These are phyloP conservation scores for Stomorhina lunata DNA, from an alignment of 2,888 invertebrate species.

Conservation along the genomic window DNA sequence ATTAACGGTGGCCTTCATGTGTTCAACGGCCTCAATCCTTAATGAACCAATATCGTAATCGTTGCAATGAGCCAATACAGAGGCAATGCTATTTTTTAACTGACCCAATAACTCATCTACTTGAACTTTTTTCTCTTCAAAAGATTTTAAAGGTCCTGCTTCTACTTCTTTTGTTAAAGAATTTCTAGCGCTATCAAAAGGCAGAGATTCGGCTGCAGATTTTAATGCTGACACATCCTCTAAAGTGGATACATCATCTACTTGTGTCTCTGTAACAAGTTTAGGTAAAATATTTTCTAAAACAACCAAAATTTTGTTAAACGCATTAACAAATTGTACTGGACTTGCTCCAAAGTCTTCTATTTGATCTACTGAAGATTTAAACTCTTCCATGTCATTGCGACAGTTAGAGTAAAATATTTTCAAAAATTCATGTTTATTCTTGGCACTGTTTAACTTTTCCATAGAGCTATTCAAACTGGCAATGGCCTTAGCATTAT, in stretches of 20 bases:
- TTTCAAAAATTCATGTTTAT: conserved; percentile 36
- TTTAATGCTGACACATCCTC: conserved; percentile 83
- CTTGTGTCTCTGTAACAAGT: conserved; percentile 7
- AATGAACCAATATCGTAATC: conserved; percentile 72
- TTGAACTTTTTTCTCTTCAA: conserved; percentile 63
- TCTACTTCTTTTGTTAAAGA: background rate
- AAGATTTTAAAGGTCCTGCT: conserved; percentile 56
- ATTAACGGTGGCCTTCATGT: conserved; percentile 73
- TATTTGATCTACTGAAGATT: conserved; percentile 51
- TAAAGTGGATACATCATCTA: conserved; percentile 76
- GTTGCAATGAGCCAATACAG: conserved; percentile 73
- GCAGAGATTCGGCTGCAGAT: conserved; percentile 81
- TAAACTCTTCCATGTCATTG: conserved; percentile 57
- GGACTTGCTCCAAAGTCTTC: conserved; percentile 23
- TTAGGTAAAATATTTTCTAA: conserved; percentile 70
- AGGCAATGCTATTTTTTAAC: conserved; percentile 74
- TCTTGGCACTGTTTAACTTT: background rate
- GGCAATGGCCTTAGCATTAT: conserved; percentile 30
- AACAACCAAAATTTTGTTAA: conserved; percentile 76
- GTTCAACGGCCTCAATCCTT: conserved; percentile 67
- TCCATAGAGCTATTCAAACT: conserved; percentile 36
- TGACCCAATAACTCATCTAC: conserved; percentile 71
- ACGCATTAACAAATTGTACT: conserved; percentile 72
- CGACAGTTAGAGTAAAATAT: conserved; percentile 17
- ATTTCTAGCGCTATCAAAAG: conserved; percentile 65